Evolutionary conservation across 2,113 vertebrate species (phyloP), one percentile per base, ranked within the genome.

Genomic region (Acrocephalus arundinaceus): DNA sequence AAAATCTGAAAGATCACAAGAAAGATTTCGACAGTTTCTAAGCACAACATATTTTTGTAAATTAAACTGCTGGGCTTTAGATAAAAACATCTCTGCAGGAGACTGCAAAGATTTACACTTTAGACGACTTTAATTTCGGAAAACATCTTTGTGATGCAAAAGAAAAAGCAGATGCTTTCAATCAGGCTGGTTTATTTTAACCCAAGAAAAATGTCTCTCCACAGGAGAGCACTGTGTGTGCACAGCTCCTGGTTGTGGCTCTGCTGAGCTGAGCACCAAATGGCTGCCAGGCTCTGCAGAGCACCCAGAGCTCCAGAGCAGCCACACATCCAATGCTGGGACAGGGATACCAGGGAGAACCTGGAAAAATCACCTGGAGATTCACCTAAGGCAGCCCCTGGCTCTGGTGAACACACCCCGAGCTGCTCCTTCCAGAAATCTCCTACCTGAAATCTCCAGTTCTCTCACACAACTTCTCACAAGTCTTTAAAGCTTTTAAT

Each of bases 101-200:
- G 62, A 54, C 75, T 70, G 85, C 88, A 80, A 76, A 83, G 88
- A 61, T 68, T 90, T 89, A 61, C 4, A 14, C 63, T 86, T 70
- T 24, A 80, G 54, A 58, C 30, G 20, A 33, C 75, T 80, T 72
- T 4, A 39, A 59, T 92, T 95, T 84, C 59, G 79, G 75, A 84
- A 90, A 92, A 77, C 30, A 67, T 68, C 80, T 93, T 49, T 83
- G 83, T 70, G 63, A 71, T 62, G 78, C 46, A 67, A 62, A 85
- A 94, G 91, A 35, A 71, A 80, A 94, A 90, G 51, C 96, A 96
- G 94, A 95, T 96, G 93, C 88, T 94, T 93, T 95, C 82, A 78
- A 88, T 96, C 92, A 91, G 54, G 68, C 75, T 9, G 59, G 95
- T 88, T 96, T 94, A 95, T 90, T 94, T 95, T 93, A 96, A 90